These are phyloP conservation scores for Flabesymbios commensalis DNA, from an alignment of 2,888 invertebrate genomes.

Conservation along the genomic window DNA sequence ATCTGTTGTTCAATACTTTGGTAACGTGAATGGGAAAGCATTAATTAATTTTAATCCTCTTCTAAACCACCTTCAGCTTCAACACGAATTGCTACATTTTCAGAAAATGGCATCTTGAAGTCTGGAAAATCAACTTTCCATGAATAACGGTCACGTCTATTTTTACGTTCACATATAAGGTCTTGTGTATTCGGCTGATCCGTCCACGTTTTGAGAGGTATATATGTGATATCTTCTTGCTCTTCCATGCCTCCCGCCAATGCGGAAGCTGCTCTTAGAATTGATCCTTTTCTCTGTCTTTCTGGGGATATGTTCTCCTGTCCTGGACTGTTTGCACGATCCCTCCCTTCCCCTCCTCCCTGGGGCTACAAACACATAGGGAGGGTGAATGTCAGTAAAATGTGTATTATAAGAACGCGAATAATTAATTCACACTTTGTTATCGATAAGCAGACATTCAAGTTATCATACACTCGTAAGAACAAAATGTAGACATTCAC, in stretches of 20 bases:
- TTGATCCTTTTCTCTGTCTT: conserved; percentile 52
- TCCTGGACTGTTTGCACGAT: background rate
- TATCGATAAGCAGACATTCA: too few relatives aligned
- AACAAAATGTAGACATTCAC: too few relatives aligned
- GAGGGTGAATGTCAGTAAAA: background rate
- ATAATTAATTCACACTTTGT: too few relatives aligned
- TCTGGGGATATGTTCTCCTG: conserved; percentile 9
- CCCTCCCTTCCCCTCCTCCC: too few relatives aligned
- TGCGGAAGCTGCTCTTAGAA: conserved; percentile 56
- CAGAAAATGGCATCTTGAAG: conserved; percentile 58
- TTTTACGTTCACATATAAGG: conserved; percentile 47
- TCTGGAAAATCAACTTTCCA: conserved; percentile 61
- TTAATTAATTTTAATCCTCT: background rate
- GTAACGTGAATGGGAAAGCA: too few relatives aligned
- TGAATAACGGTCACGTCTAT: conserved; percentile 53
- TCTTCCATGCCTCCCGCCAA: conserved; percentile 56
- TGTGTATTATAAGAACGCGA: too few relatives aligned
- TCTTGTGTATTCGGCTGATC: conserved; percentile 53
- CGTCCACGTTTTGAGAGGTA: conserved; percentile 57
- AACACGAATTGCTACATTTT: conserved; percentile 42
- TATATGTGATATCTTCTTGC: conserved; percentile 56
- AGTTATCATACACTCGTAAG: too few relatives aligned
- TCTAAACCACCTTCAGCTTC: background rate
- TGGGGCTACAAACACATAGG: background rate
- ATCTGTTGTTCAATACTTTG: too few relatives aligned